Evolutionary conservation across 2,888 invertebrate genomes (phyloP).

Genomic region (Notocelia uddmanniana): DNA sequence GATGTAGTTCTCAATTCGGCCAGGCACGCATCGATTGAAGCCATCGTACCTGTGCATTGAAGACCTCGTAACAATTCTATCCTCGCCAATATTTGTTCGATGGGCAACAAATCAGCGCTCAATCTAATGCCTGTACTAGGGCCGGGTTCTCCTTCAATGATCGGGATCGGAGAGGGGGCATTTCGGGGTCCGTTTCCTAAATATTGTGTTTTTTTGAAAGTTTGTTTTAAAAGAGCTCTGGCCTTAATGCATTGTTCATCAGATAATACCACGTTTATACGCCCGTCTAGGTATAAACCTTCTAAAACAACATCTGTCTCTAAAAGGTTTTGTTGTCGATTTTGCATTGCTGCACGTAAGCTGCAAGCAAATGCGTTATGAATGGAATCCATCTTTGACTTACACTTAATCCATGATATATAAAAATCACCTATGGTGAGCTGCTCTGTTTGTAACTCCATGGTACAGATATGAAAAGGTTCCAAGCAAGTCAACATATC

Average conservation of each 20-base stretch:
- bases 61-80: slow-evolving; percentile 5
- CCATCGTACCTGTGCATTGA: background rate
- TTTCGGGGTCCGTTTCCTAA: background rate
- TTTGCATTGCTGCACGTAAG: slow-evolving; percentile 6
- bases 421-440: slow-evolving; percentile 11
- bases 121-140: background rate
- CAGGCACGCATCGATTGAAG: background rate
- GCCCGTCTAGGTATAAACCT: slow-evolving; percentile 20
- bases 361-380: background rate
- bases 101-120: background rate
- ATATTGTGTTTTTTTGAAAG: background rate
- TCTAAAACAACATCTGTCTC: slow-evolving; percentile 19
- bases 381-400: slow-evolving; percentile 4
- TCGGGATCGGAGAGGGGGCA: background rate
- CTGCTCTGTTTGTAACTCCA: slow-evolving; percentile 3
- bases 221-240: slow-evolving; percentile 23
- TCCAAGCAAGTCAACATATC: background rate
- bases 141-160: slow-evolving; percentile 6
- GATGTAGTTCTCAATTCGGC: background rate
- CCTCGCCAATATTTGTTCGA: background rate
- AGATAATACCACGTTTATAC: slow-evolving; percentile 10
- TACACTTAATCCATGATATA: slow-evolving; percentile 2
- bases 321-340: background rate
- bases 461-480: background rate
- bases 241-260: slow-evolving; percentile 21